Evolutionary conservation across 1,140 invertebrate genomes (phyloP).

Genomic region (Araneus ventricosus): DNA sequence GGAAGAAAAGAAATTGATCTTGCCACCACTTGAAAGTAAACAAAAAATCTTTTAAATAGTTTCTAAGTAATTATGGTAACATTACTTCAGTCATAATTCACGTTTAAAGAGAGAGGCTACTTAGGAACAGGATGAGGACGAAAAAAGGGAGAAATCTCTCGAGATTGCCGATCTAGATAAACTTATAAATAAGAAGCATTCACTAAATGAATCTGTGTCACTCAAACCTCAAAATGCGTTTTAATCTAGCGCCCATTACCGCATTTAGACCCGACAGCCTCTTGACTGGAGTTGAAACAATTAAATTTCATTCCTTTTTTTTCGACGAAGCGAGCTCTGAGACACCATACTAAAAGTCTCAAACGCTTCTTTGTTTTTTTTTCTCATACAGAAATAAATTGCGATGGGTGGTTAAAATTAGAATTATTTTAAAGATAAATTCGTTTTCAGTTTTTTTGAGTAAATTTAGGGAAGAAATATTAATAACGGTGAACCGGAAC

Average conservation of each 20-base stretch:
- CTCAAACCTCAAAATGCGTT: background rate
- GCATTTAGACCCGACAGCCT: background rate
- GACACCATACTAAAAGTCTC: no score
- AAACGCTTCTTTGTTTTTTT: no score
- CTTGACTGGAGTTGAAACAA: background rate
- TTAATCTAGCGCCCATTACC: background rate
- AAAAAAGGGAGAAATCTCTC: background rate
- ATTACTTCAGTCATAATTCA: background rate
- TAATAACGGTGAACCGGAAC: no score
- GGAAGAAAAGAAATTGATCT: background rate
- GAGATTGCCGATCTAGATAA: conserved; percentile 1
- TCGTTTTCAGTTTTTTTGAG: no score
- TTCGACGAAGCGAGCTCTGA: no score
- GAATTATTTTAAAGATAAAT: no score
- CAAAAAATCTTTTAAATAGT: background rate
- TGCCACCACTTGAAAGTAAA: background rate
- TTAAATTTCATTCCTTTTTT: background rate
- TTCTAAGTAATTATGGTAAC: background rate
- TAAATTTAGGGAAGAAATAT: no score
- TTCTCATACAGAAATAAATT: no score
- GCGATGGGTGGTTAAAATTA: no score
- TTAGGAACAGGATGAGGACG: background rate
- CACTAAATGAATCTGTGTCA: conserved; percentile 16
- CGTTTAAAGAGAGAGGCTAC: background rate
- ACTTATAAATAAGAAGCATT: conserved; percentile 20